These are phyloP conservation scores for Lepus townsendii DNA, from an alignment of 2,797 vertebrate genomes.

Conservation along the genomic window DNA sequence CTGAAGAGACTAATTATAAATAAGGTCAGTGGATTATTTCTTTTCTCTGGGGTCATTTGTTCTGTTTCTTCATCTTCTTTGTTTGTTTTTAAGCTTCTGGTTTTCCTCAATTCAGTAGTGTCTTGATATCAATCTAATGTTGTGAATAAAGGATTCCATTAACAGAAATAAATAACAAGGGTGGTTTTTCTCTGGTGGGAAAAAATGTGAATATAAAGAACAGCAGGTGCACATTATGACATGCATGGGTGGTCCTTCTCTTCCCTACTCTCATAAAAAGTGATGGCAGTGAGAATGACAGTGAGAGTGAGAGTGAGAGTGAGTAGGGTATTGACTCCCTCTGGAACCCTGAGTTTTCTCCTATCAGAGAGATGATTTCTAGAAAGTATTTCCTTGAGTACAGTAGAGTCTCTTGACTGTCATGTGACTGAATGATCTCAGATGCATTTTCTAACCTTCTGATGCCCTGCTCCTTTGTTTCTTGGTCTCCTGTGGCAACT, in stretches of 20 bases:
- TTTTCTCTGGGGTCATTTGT: not conserved
- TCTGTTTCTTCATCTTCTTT: not conserved
- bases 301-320: not conserved
- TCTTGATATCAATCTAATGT: not conserved
- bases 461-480: not conserved
- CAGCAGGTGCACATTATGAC: not conserved
- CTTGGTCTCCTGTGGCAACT: not conserved
- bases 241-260: not conserved
- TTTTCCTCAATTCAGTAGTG: slow-evolving; percentile 22
- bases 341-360: not conserved
- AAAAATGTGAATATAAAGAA: not conserved
- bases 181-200: not conserved
- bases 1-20: not conserved
- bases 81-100: not conserved
- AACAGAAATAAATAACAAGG: not conserved
- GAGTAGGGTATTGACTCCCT: too few relatives aligned
- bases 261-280: not conserved
- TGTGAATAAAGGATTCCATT: not conserved
- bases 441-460: not conserved
- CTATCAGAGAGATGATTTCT: not conserved
- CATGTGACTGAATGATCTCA: not conserved
- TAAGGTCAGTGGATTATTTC: not conserved
- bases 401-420: not conserved
- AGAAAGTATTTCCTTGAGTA: not conserved
- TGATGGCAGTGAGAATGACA: not conserved